A percentile compares a stretch with the other conserved stretches of the same genome.
These are phyloP conservation scores for Tetranychus cinnabarinus DNA, from an alignment of 1,140 invertebrate species.

Conservation along the genomic window DNA sequence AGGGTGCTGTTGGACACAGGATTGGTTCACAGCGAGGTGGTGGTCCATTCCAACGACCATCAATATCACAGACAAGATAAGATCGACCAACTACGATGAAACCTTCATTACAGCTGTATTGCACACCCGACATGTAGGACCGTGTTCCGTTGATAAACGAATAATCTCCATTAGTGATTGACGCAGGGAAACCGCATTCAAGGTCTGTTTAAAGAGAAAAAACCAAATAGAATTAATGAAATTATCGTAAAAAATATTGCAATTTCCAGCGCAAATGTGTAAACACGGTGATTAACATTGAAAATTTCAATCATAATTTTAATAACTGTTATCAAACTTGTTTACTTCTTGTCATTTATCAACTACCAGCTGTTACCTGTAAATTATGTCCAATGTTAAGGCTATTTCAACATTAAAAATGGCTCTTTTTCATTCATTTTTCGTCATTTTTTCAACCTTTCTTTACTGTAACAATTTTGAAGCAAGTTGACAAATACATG, in stretches of 20 bases:
- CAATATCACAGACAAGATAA: conserved; percentile 63
- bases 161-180: conserved; percentile 56
- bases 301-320: neutral
- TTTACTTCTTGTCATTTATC: too few species aligned
- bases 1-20: conserved; percentile 42
- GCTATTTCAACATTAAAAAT: too few species aligned
- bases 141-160: conserved; percentile 54
- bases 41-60: conserved; percentile 77
- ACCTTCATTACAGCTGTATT: conserved; percentile 56
- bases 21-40: conserved; percentile 63
- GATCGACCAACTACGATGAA: conserved; percentile 56
- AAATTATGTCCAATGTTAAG: too few species aligned
- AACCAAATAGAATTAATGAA: neutral
- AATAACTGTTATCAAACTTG: too few species aligned
- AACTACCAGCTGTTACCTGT: too few species aligned
- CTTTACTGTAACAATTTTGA: too few species aligned
- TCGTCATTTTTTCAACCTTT: too few species aligned
- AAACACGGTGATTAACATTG: neutral
- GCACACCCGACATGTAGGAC: conserved; percentile 54
- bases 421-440: too few species aligned
- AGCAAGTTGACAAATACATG: too few species aligned
- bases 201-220: conserved; percentile 32
- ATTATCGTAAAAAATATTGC: neutral
- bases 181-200: conserved; percentile 65
- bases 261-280: neutral